These are phyloP conservation scores for Casuarius casuarius DNA, from an alignment of 2,113 vertebrate genomes.

Conservation along the genomic window DNA sequence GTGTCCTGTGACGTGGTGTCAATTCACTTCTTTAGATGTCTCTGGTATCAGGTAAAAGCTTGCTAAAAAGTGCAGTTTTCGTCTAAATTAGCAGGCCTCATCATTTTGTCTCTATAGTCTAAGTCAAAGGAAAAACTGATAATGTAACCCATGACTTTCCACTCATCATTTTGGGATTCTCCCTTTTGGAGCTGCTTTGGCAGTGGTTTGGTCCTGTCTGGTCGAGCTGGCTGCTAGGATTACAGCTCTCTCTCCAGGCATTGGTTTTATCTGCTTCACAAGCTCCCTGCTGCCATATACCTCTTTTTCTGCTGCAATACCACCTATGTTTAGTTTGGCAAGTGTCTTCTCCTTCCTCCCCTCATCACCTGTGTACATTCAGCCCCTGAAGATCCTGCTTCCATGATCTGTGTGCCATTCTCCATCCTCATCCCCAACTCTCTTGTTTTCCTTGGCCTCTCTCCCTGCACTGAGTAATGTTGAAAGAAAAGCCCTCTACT, in stretches of 20 bases:
- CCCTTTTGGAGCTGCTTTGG: neutral
- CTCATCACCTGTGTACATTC: neutral
- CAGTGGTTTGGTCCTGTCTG: neutral
- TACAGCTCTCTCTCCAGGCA: neutral
- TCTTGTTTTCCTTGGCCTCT: neutral
- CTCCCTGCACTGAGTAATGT: neutral
- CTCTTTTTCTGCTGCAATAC: neutral
- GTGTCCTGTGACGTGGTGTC: neutral
- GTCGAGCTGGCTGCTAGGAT: accelerated
- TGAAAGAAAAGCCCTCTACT: neutral
- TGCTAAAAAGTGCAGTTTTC: neutral
- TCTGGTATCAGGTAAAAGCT: neutral
- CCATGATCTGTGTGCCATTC: neutral
- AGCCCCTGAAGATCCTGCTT: neutral
- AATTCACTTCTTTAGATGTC: neutral
- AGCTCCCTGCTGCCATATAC: neutral
- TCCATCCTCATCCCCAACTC: neutral
- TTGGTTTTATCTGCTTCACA: neutral
- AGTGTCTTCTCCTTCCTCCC: neutral
- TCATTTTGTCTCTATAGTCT: neutral
- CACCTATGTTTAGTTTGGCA: neutral
- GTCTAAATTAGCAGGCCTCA: neutral
- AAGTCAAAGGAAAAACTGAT: neutral
- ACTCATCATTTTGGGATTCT: neutral
- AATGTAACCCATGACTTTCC: neutral